Evolutionary conservation across 2,888 invertebrate genomes (phyloP).

Genomic region (Arrhopalites spinosus): DNA sequence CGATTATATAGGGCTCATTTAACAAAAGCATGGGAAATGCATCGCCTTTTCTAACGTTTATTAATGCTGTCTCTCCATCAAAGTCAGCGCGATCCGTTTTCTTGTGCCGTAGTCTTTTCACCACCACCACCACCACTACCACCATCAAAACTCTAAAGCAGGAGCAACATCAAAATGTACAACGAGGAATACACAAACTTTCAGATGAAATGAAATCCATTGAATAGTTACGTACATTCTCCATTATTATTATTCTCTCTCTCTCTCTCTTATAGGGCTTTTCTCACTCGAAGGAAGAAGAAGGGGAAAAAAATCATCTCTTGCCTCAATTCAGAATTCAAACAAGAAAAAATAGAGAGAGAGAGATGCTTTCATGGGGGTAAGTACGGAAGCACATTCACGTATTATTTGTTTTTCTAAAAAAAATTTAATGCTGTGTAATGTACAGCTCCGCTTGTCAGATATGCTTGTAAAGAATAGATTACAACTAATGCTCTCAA

Average conservation of each 20-base stretch:
- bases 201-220: conserved; percentile 26
- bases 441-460: too few relatives aligned
- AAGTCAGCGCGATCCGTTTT: conserved; percentile 54
- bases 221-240: conserved; percentile 11
- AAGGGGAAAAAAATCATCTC: not conserved
- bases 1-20: conserved; percentile 56
- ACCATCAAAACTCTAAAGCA: not conserved
- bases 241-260: not conserved
- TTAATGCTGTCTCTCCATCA: conserved; percentile 55
- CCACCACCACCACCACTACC: conserved; percentile 36
- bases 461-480: too few relatives aligned
- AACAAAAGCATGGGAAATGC: conserved; percentile 55
- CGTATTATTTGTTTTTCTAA: conserved; percentile 1
- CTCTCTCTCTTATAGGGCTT: not conserved
- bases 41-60: conserved; percentile 55
- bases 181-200: conserved; percentile 12
- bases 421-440: not conserved
- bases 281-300: not conserved
- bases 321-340: not conserved
- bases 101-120: conserved; percentile 49
- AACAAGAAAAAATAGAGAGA: not conserved
- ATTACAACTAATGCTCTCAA: too few relatives aligned
- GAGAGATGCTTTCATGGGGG: not conserved
- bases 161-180: conserved; percentile 8
- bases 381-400: not conserved